Conservation (phyloP, 2,888 invertebrate species). For the Mechanitis messenoides region DNA sequence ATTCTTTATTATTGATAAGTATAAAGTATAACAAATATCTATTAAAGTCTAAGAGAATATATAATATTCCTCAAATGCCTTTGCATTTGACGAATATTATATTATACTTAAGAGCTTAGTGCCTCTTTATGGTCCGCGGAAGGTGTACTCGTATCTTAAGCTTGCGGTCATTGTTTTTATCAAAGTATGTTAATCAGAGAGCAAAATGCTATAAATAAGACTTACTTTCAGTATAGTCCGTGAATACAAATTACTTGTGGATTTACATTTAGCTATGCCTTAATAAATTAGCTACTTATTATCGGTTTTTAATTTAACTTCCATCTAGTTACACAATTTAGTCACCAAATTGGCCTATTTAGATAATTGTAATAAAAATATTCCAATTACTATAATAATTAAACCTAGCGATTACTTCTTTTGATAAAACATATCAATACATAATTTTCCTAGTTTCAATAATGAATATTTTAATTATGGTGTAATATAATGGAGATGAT, state of each 20-base stretch:
- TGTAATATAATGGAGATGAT: no score
- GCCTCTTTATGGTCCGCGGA: conserved; percentile 5
- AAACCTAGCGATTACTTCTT: no score
- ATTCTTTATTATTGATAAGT: no score
- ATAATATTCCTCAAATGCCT: background rate
- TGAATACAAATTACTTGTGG: conserved; percentile 21
- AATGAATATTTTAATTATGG: no score
- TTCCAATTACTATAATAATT: no score
- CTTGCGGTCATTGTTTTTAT: conserved; percentile 13
- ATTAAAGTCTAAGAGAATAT: background rate
- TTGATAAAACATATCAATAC: no score
- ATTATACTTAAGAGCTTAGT: conserved; percentile 5
- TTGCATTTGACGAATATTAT: background rate
- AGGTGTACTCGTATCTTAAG: conserved; percentile 3
- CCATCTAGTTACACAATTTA: no score
- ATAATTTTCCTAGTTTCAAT: no score
- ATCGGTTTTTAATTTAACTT: conserved; percentile 6
- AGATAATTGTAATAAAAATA: no score
- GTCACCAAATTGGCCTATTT: no score
- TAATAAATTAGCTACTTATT: conserved; percentile 22
- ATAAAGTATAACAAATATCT: no score
- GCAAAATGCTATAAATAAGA: conserved; percentile 20
- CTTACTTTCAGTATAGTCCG: conserved; percentile 22
- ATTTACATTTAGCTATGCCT: background rate
- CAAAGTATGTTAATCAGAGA: conserved; percentile 19